Base-by-base conservation (phyloP, 1,140 invertebrate species). In the Batillaria attramentaria region DNA sequence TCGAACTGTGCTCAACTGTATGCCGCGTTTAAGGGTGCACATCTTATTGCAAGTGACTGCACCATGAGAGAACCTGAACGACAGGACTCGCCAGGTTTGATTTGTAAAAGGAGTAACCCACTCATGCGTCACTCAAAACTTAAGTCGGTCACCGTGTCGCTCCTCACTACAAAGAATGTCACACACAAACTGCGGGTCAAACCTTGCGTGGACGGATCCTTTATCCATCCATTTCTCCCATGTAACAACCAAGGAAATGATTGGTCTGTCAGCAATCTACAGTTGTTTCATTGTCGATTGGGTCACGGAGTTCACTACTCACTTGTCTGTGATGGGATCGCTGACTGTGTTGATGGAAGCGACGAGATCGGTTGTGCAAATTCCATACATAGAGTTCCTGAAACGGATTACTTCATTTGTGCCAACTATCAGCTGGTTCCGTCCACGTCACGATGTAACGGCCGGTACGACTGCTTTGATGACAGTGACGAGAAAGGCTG, bases 401-500 rank as follows among this genome's bases (percentile, higher is more conserved):
- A 39, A 0, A 3, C 20, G 2, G n/a, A n/a, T 3, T 65, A 74
- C 18, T 62, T 65, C 42, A 66, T 31, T 28, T 81, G 76, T 72
- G 70, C 31, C 31, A 70, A 78, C 33, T 46, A 41, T 3, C 72
- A 68, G 76, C 33, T 43, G 6, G 16, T 81, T 20, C 10, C 72
- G 35, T 31, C 18, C 33, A 16, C 28, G 28, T 41, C 13, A 37
- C 46, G 43, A 4, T 80, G 79, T 60, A 75, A 80, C 37, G 79
- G 79, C 0, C 31, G 50, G 37, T 54, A 70, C 28, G 79, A 80
- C 28, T 80, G 79, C 28, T 68, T 76, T 8, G 79, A 80, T 35
- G 73, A 46, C 20, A 72, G 65, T 31, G 79, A 80, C 54, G 79
- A 80, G 33, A 68, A 77, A 54, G 74, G 77, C 68, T 80, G 79